Evolutionary conservation across 35 echinoderm and acorn worm genomes (phyloP).

Genomic region (Strongylocentrotus purpuratus): DNA sequence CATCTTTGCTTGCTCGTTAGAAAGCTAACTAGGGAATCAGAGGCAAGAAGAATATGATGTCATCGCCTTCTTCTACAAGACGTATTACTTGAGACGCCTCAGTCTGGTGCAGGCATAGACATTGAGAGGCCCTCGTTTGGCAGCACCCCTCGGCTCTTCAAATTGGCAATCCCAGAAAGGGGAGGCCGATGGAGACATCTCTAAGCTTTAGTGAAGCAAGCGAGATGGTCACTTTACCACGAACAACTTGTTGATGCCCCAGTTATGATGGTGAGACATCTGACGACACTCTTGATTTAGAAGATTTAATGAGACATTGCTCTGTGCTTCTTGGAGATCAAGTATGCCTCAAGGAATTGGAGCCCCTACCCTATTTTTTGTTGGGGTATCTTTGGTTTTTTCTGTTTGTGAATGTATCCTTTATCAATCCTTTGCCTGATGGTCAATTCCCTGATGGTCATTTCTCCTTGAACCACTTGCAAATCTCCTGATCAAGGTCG

Average conservation of each 20-base stretch:
- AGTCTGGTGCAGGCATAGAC: neutral
- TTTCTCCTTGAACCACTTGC: neutral
- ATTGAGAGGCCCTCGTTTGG: neutral
- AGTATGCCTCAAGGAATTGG: neutral
- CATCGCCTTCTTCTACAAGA: neutral
- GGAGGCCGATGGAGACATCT: neutral
- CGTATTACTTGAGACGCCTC: neutral
- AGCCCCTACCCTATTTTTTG: neutral
- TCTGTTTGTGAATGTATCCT: neutral
- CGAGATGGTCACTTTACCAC: neutral
- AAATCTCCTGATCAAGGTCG: neutral
- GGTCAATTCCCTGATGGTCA: neutral
- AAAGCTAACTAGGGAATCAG: neutral
- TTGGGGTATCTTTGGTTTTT: neutral
- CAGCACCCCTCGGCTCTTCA: neutral
- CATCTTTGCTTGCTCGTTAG: neutral
- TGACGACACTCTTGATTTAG: conserved; percentile 15
- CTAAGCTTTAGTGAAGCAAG: neutral
- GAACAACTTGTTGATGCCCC: conserved; percentile 28
- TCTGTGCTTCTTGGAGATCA: neutral
- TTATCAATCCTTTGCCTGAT: neutral
- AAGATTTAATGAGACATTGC: conserved; percentile 12
- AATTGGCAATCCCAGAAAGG: neutral
- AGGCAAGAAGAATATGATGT: neutral
- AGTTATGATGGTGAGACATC: neutral